Evolutionary conservation across 2,888 invertebrate species (phyloP), one percentile per base, ranked within the genome.

Genomic region (Andrena haemorrhoa): DNA sequence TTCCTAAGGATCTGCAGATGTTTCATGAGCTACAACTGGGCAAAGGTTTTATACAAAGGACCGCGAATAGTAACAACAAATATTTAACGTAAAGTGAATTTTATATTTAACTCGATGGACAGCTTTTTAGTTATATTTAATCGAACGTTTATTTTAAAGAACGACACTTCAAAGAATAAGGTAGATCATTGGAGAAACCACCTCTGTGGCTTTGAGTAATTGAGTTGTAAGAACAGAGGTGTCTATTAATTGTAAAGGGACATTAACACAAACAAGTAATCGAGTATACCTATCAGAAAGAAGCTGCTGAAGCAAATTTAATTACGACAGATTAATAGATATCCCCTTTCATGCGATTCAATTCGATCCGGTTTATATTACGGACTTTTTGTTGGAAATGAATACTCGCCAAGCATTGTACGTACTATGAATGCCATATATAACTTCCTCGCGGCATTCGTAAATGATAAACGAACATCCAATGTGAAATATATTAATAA

Each of bases 21-120:
- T 94, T 94, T 85, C 94, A 95, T 84, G 53, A 90, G 41, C 88
- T 89, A 10, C 91, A 92, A 56, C 86, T 94, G n/a, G 94, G 93
- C 26, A 93, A 92, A 58, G 81, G 86, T 69, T 91, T 91, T 26
- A 91, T 93, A 33, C 31, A 33, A 68, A 61, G 51, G 8, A 66
- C 65, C 68, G 61, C 60, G 56, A 51, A 77, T 64, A 72, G 35
- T 83, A 74, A 60, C 58, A 16, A 31, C 47, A 70, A 69, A 74
- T 65, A 31, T 66, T 56, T 70, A 61, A 64, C 66, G 2, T 3
- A 33, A 58, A 7, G 8, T 12, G 31, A 51, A 29, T 23, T 10
- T 26, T 56, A 56, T 56, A 56, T 10, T 10, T 56, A 1, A 26
- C 10, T 10, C 20, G 1, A 7, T 4, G 23, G 10, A 26, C 10